A percentile compares a stretch with the other conserved stretches of the same genome.
Evolutionary conservation across 30 jellyfish, hydroid and myxozoan genomes (phyloP).

Genomic region (Cassiopea xamachana): DNA sequence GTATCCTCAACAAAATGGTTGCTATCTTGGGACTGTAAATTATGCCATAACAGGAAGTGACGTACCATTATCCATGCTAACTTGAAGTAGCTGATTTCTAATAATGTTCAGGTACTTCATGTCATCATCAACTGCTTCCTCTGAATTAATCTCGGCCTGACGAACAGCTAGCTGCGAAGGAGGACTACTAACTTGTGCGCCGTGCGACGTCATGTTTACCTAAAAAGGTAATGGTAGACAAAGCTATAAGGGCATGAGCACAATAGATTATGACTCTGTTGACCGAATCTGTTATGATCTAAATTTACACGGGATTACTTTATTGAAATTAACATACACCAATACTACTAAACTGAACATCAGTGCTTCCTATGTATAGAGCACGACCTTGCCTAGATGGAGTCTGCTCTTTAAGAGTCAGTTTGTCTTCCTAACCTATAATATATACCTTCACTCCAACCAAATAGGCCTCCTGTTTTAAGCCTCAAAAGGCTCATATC

Average conservation of each 20-base stretch:
- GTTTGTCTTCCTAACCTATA: no score
- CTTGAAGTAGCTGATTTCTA: slow-evolving; percentile 33
- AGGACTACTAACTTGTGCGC: slow-evolving; percentile 48
- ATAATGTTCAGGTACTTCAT: slow-evolving; percentile 39
- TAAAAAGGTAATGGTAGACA: neutral
- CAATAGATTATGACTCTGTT: neutral
- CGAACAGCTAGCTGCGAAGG: slow-evolving; percentile 25
- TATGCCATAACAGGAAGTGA: no score
- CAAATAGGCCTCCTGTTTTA: no score
- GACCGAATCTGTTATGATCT: neutral
- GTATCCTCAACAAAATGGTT: neutral
- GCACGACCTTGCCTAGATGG: no score
- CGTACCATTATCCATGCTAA: slow-evolving; percentile 15
- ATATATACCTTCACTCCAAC: no score
- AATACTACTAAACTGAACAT: no score
- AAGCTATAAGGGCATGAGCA: neutral
- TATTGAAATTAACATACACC: no score
- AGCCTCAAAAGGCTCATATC: no score
- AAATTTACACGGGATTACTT: neutral
- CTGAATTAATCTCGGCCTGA: slow-evolving; percentile 8
- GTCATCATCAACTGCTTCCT: slow-evolving; percentile 20
- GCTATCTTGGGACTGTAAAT: neutral
- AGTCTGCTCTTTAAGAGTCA: no score
- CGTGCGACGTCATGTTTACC: slow-evolving; percentile 41
- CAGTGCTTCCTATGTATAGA: no score